Conservation (phyloP, 2,797 vertebrate species). For the Acestrorhynchus altus region DNA sequence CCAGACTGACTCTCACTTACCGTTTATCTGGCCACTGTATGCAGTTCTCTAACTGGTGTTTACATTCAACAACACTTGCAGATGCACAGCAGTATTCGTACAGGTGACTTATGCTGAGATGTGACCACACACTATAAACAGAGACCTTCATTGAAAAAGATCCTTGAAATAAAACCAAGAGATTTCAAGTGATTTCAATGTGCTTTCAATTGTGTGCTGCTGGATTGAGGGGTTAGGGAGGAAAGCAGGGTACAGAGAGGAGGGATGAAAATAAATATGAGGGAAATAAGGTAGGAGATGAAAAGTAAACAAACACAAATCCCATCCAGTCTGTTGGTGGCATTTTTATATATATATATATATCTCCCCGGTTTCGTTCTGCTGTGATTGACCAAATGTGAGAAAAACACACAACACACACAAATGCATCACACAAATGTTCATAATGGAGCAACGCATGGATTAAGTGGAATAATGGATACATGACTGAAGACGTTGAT, state of each 20-base stretch:
- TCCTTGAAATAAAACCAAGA: neutral
- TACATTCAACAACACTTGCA: neutral
- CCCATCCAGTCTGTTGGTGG: slow-evolving; percentile 54
- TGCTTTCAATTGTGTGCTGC: neutral
- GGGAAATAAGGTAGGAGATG: slow-evolving; percentile 1
- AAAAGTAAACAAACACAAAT: slow-evolving; percentile 37
- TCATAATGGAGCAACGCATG: neutral
- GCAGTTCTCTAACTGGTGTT: slow-evolving; percentile 4
- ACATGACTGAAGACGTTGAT: neutral
- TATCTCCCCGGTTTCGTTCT: neutral
- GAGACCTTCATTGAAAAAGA: slow-evolving; percentile 15
- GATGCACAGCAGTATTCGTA: neutral
- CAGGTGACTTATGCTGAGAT: neutral
- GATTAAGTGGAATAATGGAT: neutral
- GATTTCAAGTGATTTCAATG: slow-evolving; percentile 2
- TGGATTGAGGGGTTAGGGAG: neutral
- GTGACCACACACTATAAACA: slow-evolving; percentile 1
- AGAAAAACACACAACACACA: slow-evolving; percentile 32
- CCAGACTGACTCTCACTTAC: slow-evolving; percentile 47
- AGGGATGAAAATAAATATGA: slow-evolving; percentile 23
- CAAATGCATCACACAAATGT: slow-evolving; percentile 6
- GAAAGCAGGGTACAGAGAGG: slow-evolving; percentile 11
- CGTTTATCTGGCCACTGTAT: neutral
- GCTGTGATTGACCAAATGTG: neutral
- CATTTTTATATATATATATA: slow-evolving; percentile 25